Base-by-base conservation (phyloP, 2,888 invertebrate genomes). In the Bembecia ichneumoniformis region DNA sequence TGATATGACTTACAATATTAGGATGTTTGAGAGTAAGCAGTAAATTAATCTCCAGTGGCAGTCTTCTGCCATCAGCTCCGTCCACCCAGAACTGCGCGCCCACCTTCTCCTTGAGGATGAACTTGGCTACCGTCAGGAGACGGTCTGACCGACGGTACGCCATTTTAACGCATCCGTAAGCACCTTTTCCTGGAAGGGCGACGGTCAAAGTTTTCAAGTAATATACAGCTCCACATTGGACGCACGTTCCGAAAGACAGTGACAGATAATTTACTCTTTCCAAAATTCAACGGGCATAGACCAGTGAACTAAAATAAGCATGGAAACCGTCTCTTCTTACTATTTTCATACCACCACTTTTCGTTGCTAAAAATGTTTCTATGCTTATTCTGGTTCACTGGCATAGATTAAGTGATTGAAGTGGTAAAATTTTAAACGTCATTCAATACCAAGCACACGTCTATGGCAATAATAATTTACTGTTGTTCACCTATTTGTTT, bases 111-210 rank as follows among this genome's bases (percentile, higher is more conserved):
- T 92, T 92, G 48, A 90, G 74, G 49, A 93, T 92, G 60, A 93
- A 92, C 78, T 93, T 93, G 40, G 92, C 91, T 2, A 93, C 91
- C 1, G 92, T 90, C 59, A 92, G 75, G 46, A 90, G 65, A 0
- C 88, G 81, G 68, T 92, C 91, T 0, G 84, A 79, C 36, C 90
- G 89, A 1, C 91, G 79, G 64, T 89, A 89, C 11, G 91, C 91
- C 87, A 92, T 87, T 58, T 91, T 91, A 0, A 93, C 93, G 65
- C 90, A 92, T 0, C 93, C 93, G 74, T 91, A 93, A 0, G 92
- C 92, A 16, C 93, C 92, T 74, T 91, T 91, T 35, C 88, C 88
- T 88, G 58, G 4, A 52, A 48, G 7, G 3, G n/a, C 14, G 40
- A 40, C 0, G 11, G 16, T 35, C 13, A 15, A 11, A 35, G 3